Conservation (phyloP, 2,888 invertebrate species). For the Anoplius nigerrimus region DNA sequence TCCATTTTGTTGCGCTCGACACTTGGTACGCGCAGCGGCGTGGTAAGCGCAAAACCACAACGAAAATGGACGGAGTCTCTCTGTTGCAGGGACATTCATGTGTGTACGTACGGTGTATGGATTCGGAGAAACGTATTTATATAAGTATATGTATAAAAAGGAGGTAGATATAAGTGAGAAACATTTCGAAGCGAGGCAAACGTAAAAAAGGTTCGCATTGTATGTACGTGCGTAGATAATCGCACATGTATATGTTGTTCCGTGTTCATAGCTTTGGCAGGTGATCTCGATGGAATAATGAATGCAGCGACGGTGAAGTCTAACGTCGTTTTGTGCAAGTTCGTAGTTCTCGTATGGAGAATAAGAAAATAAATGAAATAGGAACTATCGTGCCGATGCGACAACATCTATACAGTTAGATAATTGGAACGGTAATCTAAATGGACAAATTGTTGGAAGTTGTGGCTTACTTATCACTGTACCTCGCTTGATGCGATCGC, state of each 20-base stretch:
- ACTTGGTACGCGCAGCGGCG: slow-evolving; percentile 60
- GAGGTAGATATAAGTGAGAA: slow-evolving; percentile 26
- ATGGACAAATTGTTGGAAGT: slow-evolving; percentile 41
- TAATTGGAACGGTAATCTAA: slow-evolving; percentile 56
- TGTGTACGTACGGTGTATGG: slow-evolving; percentile 6
- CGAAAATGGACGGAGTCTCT: slow-evolving; percentile 32
- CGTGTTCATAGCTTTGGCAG: background rate
- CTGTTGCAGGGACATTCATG: slow-evolving; percentile 36
- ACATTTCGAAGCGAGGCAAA: slow-evolving; percentile 56
- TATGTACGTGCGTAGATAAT: slow-evolving; percentile 25
- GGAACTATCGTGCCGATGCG: slow-evolving; percentile 70
- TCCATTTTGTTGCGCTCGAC: slow-evolving; percentile 11
- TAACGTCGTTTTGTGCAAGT: slow-evolving; percentile 40
- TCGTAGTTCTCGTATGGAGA: slow-evolving; percentile 20
- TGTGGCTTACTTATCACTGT: slow-evolving; percentile 90
- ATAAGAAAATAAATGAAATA: slow-evolving; percentile 40
- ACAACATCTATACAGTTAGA: slow-evolving; percentile 64
- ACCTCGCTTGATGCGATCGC: slow-evolving; percentile 95
- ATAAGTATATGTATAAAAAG: slow-evolving; percentile 13
- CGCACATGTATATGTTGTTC: slow-evolving; percentile 20
- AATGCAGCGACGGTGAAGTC: slow-evolving; percentile 20
- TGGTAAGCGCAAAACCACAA: slow-evolving; percentile 55
- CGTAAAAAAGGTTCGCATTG: slow-evolving; percentile 50
- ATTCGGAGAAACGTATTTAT: slow-evolving; percentile 34
- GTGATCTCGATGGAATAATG: background rate